These are phyloP conservation scores for Zosterops hypoxanthus DNA, from an alignment of 2,113 vertebrate genomes.

Conservation along the genomic window DNA sequence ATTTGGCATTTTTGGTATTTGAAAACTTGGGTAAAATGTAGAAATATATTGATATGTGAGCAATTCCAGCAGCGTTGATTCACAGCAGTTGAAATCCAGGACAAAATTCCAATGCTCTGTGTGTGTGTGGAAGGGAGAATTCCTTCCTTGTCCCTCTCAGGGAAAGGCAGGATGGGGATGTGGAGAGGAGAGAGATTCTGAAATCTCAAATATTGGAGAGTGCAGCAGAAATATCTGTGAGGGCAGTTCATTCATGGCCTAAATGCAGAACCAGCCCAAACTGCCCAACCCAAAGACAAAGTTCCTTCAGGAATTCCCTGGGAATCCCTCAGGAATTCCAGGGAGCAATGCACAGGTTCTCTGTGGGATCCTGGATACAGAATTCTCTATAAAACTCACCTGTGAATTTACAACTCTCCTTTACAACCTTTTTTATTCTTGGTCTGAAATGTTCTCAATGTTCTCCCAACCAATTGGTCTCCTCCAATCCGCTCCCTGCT, in stretches of 20 bases:
- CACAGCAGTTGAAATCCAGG: not conserved
- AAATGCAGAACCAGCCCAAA: not conserved
- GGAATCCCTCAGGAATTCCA: not conserved
- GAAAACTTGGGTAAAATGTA: not conserved
- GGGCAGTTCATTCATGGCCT: not conserved
- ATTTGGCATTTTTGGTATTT: not conserved
- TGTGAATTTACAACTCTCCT: no score
- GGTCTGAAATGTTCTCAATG: not conserved
- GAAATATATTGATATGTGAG: not conserved
- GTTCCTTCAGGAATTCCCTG: not conserved
- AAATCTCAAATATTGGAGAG: not conserved
- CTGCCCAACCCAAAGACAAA: not conserved
- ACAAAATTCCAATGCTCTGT: not conserved
- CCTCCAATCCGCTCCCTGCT: not conserved
- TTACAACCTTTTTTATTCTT: not conserved
- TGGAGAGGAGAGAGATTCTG: not conserved
- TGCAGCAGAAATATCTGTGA: not conserved
- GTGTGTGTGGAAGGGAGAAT: not conserved
- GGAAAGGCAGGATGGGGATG: rapidly evolving
- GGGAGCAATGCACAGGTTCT: not conserved
- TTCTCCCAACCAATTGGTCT: not conserved
- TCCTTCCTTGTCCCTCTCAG: not conserved
- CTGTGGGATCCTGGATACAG: not conserved
- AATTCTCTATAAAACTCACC: no score
- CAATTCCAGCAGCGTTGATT: not conserved